Percentiles rank a stretch among this genome's conserved stretches.
These are phyloP conservation scores for Solea solea DNA, from an alignment of 2,113 vertebrate genomes.

Conservation along the genomic window DNA sequence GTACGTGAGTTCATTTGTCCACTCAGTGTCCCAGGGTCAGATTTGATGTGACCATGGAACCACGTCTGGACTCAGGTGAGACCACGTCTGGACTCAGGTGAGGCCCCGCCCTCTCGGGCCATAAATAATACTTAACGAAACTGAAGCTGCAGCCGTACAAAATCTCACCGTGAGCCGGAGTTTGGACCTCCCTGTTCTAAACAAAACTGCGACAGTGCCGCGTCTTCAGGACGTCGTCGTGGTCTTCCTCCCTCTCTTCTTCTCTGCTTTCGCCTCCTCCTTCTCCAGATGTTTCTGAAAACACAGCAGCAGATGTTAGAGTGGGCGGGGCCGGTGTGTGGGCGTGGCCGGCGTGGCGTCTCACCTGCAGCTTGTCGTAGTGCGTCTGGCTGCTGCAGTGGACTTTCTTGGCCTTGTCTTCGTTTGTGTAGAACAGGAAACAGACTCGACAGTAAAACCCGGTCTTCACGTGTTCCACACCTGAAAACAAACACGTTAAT, in stretches of 20 bases:
- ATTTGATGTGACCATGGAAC: too few relatives aligned
- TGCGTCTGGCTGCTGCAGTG: conserved; percentile 96
- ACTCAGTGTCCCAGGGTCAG: too few relatives aligned
- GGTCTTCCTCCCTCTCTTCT: conserved; percentile 58
- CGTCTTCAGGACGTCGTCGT: neutral
- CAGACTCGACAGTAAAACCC: conserved; percentile 98
- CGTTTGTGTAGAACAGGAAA: conserved; percentile 97
- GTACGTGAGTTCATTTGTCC: too few relatives aligned
- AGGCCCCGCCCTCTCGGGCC: too few relatives aligned
- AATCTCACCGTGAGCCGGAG: too few relatives aligned
- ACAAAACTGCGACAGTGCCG: neutral
- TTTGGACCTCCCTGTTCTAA: too few relatives aligned
- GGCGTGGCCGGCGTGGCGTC: neutral
- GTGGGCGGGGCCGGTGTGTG: neutral
- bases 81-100: too few relatives aligned
- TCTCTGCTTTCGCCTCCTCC: conserved; percentile 65
- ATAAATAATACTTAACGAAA: too few relatives aligned
- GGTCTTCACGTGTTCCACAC: conserved; percentile 96
- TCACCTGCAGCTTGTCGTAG: conserved; percentile 97
- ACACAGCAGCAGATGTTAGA: neutral
- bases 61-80: too few relatives aligned
- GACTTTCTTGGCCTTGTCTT: conserved; percentile 92
- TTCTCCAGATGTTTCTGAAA: conserved; percentile 81
- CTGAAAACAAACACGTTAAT: conserved; percentile 64
- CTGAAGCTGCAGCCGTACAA: too few relatives aligned